A percentile compares a stretch with the other conserved stretches of the same genome.
phyloP scores from a whole-genome alignment of 2,888 invertebrate species.

The Escarpia spicata region DNA sequence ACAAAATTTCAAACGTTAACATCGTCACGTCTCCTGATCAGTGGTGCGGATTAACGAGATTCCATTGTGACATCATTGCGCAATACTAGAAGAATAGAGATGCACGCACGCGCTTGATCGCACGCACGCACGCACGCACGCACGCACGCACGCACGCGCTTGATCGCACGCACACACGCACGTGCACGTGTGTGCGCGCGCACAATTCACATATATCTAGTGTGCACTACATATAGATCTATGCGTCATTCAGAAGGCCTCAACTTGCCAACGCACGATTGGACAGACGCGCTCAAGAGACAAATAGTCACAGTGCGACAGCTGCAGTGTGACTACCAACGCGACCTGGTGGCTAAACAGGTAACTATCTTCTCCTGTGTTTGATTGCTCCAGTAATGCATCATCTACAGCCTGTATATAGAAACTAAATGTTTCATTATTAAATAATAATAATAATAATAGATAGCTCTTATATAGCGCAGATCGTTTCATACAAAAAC shows the following conservation, averaged over 20 bases:
- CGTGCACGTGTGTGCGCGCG: too few species aligned
- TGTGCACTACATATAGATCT: not conserved
- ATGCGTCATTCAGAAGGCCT: constrained; percentile 38
- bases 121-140: constrained; percentile 21
- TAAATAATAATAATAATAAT: too few species aligned
- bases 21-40: too few species aligned
- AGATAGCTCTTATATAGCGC: too few species aligned
- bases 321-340: constrained; percentile 43
- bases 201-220: not conserved
- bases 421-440: too few species aligned
- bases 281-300: constrained; percentile 43
- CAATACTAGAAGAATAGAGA: not conserved
- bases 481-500: too few species aligned
- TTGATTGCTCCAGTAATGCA: not conserved
- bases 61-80: too few species aligned
- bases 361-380: constrained; percentile 25
- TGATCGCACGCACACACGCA: not conserved
- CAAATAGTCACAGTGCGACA: constrained; percentile 36
- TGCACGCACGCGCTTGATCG: not conserved
- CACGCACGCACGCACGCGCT: not conserved
- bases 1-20: too few species aligned
- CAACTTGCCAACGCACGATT: constrained; percentile 41
- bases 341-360: constrained; percentile 36
- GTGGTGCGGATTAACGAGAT: not conserved
- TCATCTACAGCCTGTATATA: too few species aligned